These are phyloP conservation scores for Patella vulgata DNA, from an alignment of 1,140 invertebrate species.

Conservation along the genomic window DNA sequence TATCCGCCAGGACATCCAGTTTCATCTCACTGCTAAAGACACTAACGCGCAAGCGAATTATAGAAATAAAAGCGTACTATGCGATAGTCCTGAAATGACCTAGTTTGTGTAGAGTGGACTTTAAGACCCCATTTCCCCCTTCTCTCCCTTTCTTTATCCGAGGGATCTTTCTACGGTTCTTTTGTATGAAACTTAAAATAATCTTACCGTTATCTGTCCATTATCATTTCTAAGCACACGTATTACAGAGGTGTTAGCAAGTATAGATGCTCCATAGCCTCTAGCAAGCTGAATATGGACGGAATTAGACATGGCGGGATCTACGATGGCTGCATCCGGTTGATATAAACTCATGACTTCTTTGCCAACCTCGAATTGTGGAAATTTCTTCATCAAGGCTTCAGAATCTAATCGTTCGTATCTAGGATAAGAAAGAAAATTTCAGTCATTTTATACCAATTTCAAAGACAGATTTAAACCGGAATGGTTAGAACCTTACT, in stretches of 20 bases:
- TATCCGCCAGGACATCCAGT: too few relatives aligned
- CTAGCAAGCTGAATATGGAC: constrained; percentile 60
- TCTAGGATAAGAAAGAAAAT: constrained; percentile 19
- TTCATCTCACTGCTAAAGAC: too few relatives aligned
- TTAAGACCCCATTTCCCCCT: too few relatives aligned
- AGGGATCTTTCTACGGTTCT: too few relatives aligned
- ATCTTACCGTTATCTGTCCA: constrained; percentile 39
- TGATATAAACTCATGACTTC: constrained; percentile 50
- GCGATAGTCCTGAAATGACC: too few relatives aligned
- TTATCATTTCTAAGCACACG: constrained; percentile 34
- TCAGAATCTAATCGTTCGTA: constrained; percentile 40
- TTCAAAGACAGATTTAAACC: too few relatives aligned
- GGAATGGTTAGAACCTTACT: background rate
- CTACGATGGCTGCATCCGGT: constrained; percentile 54
- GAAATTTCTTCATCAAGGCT: constrained; percentile 42
- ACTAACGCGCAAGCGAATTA: too few relatives aligned
- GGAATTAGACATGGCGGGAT: constrained; percentile 58
- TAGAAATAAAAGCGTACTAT: too few relatives aligned
- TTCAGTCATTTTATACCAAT: background rate
- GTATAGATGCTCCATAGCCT: constrained; percentile 50
- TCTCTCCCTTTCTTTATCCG: too few relatives aligned
- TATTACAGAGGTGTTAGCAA: constrained; percentile 54
- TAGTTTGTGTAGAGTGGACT: too few relatives aligned
- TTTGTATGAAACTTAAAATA: too few relatives aligned
- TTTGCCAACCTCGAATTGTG: constrained; percentile 55